A percentile compares a stretch with the other conserved stretches of the same genome.
phyloP scores from a whole-genome alignment of 2,888 invertebrate species.

The Drosophila testacea region DNA sequence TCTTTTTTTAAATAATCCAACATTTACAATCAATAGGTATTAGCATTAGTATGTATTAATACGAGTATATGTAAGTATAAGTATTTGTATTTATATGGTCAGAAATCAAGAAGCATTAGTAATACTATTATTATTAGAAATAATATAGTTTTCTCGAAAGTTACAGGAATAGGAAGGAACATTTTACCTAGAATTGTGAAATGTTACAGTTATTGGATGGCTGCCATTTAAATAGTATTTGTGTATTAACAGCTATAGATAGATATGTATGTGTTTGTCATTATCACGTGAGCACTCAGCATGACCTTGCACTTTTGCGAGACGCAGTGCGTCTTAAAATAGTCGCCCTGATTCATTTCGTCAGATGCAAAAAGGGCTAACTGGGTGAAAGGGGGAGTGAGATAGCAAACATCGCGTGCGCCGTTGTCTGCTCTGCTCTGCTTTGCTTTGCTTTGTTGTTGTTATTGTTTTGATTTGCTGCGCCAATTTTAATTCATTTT shows the following conservation, averaged over 20 bases:
- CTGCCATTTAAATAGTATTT: slow-evolving; percentile 9
- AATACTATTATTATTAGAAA: no score
- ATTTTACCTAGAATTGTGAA: slow-evolving; percentile 42
- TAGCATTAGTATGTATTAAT: no score
- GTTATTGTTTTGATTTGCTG: slow-evolving; percentile 39
- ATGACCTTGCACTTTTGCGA: slow-evolving; percentile 50
- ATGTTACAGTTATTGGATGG: slow-evolving; percentile 28
- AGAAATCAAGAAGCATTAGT: no score
- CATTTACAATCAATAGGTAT: no score
- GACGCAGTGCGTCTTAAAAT: slow-evolving; percentile 50
- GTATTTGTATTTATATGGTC: no score
- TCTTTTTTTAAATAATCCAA: no score
- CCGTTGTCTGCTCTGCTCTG: not conserved
- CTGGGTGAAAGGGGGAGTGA: not conserved
- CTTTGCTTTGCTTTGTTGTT: not conserved
- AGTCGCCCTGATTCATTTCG: slow-evolving; percentile 40
- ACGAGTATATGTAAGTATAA: no score
- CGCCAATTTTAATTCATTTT: slow-evolving; percentile 47
- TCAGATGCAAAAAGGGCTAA: not conserved
- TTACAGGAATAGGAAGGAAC: no score
- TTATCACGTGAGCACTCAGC: slow-evolving; percentile 38
- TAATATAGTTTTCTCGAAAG: no score
- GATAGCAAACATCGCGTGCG: slow-evolving; percentile 21
- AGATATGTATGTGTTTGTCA: not conserved
- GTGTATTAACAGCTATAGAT: no score